Percentiles rank a stretch among this genome's conserved stretches.
Conservation (phyloP, 1,140 invertebrate genomes). For the Halesus radiatus region DNA sequence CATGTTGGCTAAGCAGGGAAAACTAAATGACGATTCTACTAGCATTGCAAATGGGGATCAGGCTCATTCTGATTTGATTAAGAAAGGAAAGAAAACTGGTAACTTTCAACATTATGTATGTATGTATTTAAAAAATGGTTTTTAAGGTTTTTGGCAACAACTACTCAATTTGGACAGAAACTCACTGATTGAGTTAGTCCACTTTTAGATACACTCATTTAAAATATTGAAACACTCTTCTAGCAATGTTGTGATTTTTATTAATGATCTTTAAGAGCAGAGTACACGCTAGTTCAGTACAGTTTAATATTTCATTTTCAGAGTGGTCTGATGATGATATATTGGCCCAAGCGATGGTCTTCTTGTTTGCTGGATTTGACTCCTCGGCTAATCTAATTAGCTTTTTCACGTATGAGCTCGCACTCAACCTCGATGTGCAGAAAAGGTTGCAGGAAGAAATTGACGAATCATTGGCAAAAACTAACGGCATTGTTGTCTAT, state of each 20-base stretch:
- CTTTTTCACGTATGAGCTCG: constrained; percentile 64
- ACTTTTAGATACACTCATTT: too few relatives aligned
- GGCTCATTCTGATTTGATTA: not conserved
- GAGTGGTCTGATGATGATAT: constrained; percentile 67
- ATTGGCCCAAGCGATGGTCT: constrained; percentile 63
- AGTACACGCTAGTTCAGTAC: too few relatives aligned
- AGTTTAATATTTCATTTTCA: constrained; percentile 10
- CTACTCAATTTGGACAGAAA: too few relatives aligned
- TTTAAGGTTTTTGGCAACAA: too few relatives aligned
- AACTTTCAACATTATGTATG: not conserved
- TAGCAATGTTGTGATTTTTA: too few relatives aligned
- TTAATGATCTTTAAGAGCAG: too few relatives aligned
- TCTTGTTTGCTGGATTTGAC: constrained; percentile 72
- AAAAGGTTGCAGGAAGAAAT: constrained; percentile 67
- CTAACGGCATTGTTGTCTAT: constrained; percentile 59
- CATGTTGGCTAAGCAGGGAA: constrained; percentile 65
- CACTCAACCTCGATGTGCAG: constrained; percentile 67
- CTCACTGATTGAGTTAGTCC: too few relatives aligned
- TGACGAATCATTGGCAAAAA: constrained; percentile 57
- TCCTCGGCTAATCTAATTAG: constrained; percentile 66
- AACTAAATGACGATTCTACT: constrained; percentile 46
- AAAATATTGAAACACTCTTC: too few relatives aligned
- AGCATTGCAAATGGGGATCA: not conserved
- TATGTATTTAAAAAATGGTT: too few relatives aligned
- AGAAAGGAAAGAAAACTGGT: not conserved